Evolutionary conservation across 2,888 invertebrate genomes (phyloP), one percentile per base, ranked within the genome.

Genomic region (Chrysopilus asiliformis): DNA sequence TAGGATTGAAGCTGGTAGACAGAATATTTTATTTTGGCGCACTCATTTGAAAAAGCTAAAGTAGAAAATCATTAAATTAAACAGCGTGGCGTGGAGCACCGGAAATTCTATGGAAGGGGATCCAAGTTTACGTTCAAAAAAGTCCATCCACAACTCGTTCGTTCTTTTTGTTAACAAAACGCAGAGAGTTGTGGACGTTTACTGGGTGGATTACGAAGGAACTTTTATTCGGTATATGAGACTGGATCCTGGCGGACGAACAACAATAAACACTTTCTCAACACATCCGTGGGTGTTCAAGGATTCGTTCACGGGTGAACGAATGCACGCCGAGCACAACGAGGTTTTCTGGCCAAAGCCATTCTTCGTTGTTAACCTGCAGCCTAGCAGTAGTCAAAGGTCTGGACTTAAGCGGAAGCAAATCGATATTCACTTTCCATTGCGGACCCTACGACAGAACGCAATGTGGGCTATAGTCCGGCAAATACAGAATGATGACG

Each of bases 201-300:
- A 78, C 53, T 89, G 90, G 90, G 68, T 86, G 13, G 77, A 85
- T 57, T 85, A 76, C 52, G 58, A 68, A 28, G 85, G 86, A 0
- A 55, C 55, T 0, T 68, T 69, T 24, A 65, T 72, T 3, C 68
- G 68, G 34, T 84, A 80, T 52, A 64, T 67, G 4, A 66, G 68
- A 1, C 52, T 87, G n/a, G 53, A 57, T 1, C 68, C 74, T 0
- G 61, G 62, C 1, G 64, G 48, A 2, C 47, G 47, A 8, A 45
- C 52, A 3, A 52, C 52, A 49, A 69, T 85, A 1, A 78, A 82
- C 49, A 82, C 89, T 0, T 90, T 67, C 55, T 72, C 76, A 10
- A 76, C 78, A 0, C 89, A 90, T 62, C 83, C 84, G 0, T 90
- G 89, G 87, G 74, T 86, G 43, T 87, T 85, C 52, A 66, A 76